Conservation (phyloP, 92 coral and sea anemone species). For the Umimayanthus chanpuru region DNA sequence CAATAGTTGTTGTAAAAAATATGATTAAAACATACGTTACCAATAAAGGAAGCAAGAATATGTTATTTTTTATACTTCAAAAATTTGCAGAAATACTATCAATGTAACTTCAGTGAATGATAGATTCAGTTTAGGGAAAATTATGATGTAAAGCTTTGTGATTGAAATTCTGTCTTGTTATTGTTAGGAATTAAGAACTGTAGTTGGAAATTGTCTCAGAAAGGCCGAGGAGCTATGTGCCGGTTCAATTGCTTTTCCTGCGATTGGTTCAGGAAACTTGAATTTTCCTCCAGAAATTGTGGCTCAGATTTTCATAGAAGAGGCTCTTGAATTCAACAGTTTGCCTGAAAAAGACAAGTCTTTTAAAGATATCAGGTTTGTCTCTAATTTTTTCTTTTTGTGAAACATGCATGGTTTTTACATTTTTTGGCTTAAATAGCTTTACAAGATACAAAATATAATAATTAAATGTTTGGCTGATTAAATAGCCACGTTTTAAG, state of each 20-base stretch:
- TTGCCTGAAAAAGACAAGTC: neutral
- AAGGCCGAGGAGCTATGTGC: conserved; percentile 12
- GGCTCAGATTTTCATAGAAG: conserved; percentile 41
- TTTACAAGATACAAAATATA: no score
- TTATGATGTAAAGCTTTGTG: no score
- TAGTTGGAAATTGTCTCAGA: conserved; percentile 22
- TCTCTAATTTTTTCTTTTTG: neutral
- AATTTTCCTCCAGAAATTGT: conserved; percentile 34
- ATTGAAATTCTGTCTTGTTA: neutral
- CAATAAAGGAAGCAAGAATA: no score
- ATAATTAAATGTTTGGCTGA: no score
- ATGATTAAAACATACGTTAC: no score
- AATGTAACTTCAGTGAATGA: no score
- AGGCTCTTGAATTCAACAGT: neutral
- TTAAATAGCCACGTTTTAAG: no score
- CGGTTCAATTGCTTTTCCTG: conserved; percentile 39
- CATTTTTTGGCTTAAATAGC: no score
- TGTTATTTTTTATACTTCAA: no score
- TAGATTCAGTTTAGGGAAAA: neutral
- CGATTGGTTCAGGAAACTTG: conserved; percentile 49
- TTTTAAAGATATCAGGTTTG: neutral
- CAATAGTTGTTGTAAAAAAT: no score
- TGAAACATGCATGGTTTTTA: no score
- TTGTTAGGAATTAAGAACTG: conserved; percentile 1
- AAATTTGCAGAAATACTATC: no score